Evolutionary conservation across 1,140 invertebrate genomes (phyloP), one percentile per base, ranked within the genome.

Genomic region (Tribolium madens): DNA sequence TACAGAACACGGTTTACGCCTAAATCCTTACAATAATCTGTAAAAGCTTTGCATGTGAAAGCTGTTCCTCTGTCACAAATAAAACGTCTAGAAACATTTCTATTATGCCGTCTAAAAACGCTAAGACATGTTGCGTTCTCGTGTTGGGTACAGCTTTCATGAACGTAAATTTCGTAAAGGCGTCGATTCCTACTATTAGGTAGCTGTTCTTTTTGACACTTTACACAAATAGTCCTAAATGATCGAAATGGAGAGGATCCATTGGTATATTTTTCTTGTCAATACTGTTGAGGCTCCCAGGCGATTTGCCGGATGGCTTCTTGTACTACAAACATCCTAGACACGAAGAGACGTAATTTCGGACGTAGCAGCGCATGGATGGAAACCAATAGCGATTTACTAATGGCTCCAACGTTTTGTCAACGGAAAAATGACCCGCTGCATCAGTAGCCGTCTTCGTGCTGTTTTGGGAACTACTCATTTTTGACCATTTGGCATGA

Each of bases 141-240:
- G 33, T 42, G 3, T 18, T 69, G 9, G 1, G 26, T 5, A 69
- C 33, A 2, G 33, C 3, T 46, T 46, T 15, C 2, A 69, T 15
- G n/a, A 69, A 42, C 5, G 18, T 15, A 69, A 79, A 85, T 71
- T 85, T 86, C 0, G 80, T 84, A 71, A 81, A 86, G 0, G 84
- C 83, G 9, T 87, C 85, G 0, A 86, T 73, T 0, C 79, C 77
- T 0, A 85, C 85, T 5, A 86, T 52, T 6, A 85, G 60, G 76
- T 83, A 79, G 60, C 76, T 84, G 47, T 81, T 84, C 2, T 77
- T 82, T 14, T 80, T 74, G 9, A n/a, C 12, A 0, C 69, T 79
- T 46, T n/a, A 71, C 0, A 36, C 26, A 69, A 82, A 80, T 1
- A 79, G 80, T 0, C 69, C 81, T 6, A 82, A 33, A 26, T 83